Evolutionary conservation across 1,140 invertebrate species (phyloP), one percentile per base, ranked within the genome.

Genomic region (Melanaphis sacchari): DNA sequence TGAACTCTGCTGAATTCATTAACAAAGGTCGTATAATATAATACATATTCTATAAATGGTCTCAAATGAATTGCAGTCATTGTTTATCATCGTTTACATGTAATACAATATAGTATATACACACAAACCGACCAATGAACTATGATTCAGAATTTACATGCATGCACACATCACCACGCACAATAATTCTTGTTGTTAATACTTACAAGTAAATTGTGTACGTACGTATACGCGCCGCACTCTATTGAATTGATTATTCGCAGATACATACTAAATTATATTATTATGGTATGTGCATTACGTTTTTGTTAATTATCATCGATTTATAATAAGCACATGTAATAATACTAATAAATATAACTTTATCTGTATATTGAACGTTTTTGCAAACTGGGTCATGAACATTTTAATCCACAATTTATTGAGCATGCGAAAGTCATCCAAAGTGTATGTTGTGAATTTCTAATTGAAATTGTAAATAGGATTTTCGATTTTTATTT

Each of bases 21-120:
- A 82, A 82, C 81, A 22, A 24, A 36, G 38, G 36, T 24, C 31
- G 59, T n/a, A n/a, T 76, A 76, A n/a, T 76, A 76, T 36, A 36
- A 76, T 76, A 76, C n/a, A 76, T 76, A 76, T n/a, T 76, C n/a
- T n/a, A 40, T 24, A 82, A 40, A 40, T 22, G 81, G 81, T 82
- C 38, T 82, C 81, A 6, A 40, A 21, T 82, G 81, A 82, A 82
- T 38, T 38, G 21, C 38, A 40, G 59, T n/a, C 36, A 82, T 82
- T 82, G 38, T 82, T 82, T 82, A 82, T 82, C 81, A 40, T 82
- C 15, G 59, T n/a, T 76, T 36, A 76, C 59, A 76, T 76, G n/a
- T 66, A 31, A 66, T 18, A n/a, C 4, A n/a, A 76, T 76, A 76
- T 18, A 76, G 15, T 18, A 76, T 76, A n/a, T 21, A 21, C 15